Evolutionary conservation across 2,797 vertebrate species (phyloP).

Genomic region (Dendrocincla fuliginosa): DNA sequence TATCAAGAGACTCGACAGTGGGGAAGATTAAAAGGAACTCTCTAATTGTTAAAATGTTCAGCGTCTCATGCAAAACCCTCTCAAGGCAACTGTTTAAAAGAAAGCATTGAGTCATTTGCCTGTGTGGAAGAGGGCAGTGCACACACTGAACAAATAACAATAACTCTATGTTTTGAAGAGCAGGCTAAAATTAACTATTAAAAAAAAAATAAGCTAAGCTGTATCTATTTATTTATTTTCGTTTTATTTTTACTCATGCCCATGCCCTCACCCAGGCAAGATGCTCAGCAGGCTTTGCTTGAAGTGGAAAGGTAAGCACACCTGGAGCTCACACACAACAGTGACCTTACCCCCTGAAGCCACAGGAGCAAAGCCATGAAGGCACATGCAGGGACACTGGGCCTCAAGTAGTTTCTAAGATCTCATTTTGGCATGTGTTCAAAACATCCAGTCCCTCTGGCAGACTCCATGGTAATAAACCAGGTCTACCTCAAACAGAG

Average conservation of each 20-base stretch:
- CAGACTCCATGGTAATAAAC: not conserved
- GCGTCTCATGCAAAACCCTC: conserved; percentile 36
- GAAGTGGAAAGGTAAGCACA: not conserved
- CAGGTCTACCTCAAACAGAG: not conserved
- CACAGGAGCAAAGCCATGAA: accelerated
- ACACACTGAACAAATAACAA: conserved; percentile 39
- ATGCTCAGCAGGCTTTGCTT: not conserved
- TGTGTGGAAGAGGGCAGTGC: conserved; percentile 31
- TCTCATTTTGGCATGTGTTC: not conserved
- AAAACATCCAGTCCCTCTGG: accelerated
- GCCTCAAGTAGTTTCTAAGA: not conserved
- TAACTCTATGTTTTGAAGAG: conserved; percentile 30
- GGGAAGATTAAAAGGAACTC: conserved; percentile 47
- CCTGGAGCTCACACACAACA: not conserved
- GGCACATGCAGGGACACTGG: accelerated
- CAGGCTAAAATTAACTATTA: conserved; percentile 48
- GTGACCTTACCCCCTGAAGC: not conserved
- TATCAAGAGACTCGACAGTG: not conserved
- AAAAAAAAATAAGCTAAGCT: not conserved
- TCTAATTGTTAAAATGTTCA: conserved; percentile 8
- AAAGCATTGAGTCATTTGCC: conserved; percentile 55
- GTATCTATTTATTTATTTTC: not conserved
- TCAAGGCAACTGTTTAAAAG: conserved; percentile 48
- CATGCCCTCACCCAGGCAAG: not conserved
- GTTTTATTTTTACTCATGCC: not conserved